These are phyloP conservation scores for Cartodere bifasciata DNA, from an alignment of 2,888 invertebrate genomes.

Conservation along the genomic window DNA sequence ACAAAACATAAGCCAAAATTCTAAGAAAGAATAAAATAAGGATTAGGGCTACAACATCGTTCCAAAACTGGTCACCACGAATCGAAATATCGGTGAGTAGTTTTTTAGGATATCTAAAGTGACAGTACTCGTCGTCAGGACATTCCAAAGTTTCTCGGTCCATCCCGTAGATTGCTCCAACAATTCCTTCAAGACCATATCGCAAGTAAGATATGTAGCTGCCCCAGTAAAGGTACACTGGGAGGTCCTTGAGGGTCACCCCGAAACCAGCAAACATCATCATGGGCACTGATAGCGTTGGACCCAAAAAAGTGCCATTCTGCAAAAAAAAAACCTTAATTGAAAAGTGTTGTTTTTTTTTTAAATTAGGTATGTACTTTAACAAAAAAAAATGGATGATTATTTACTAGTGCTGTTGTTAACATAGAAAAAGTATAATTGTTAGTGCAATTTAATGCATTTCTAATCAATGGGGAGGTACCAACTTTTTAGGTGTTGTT, in stretches of 20 bases:
- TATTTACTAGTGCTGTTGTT: too few relatives aligned
- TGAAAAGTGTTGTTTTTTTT: slow-evolving; percentile 6
- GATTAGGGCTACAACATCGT: slow-evolving; percentile 62
- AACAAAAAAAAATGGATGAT: background rate
- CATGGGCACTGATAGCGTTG: slow-evolving; percentile 82
- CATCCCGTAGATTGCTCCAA: slow-evolving; percentile 74
- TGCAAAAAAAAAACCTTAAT: slow-evolving; percentile 34
- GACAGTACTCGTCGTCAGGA: slow-evolving; percentile 59
- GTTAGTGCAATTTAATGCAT: too few relatives aligned
- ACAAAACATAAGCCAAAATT: slow-evolving; percentile 53
- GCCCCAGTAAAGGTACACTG: slow-evolving; percentile 78
- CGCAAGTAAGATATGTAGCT: slow-evolving; percentile 83
- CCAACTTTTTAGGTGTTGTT: too few relatives aligned
- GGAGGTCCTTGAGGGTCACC: slow-evolving; percentile 77
- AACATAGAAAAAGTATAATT: slow-evolving; percentile 1
- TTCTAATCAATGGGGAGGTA: too few relatives aligned
- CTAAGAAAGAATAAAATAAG: slow-evolving; percentile 55
- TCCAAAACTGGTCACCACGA: slow-evolving; percentile 69
- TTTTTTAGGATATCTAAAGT: slow-evolving; percentile 67
- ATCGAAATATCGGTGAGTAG: slow-evolving; percentile 75
- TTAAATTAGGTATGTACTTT: slow-evolving; percentile 2
- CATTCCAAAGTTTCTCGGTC: slow-evolving; percentile 66
- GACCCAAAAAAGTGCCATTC: slow-evolving; percentile 93
- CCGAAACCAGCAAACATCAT: slow-evolving; percentile 97
- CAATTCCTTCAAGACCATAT: slow-evolving; percentile 81